Evolutionary conservation across 1,140 invertebrate genomes (phyloP), one percentile per base, ranked within the genome.

Genomic region (Dendroctonus ponderosae): DNA sequence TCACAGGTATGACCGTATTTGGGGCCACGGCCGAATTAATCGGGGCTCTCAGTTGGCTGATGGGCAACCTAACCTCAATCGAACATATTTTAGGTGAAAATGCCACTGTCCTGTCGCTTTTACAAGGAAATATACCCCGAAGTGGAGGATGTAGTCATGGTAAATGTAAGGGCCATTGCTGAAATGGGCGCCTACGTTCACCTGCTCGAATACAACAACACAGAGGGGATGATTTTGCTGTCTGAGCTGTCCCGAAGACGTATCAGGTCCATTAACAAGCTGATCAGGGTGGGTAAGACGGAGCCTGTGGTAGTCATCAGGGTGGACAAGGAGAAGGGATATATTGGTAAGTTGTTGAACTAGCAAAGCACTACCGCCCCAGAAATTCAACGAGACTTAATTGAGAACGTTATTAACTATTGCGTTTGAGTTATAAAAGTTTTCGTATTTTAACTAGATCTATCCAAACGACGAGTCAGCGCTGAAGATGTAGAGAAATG

Each of bases 181-280:
- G 97, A 99, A 83, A 99, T 99, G 97, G 98, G 98, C 66, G 97
- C 97, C 5, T 99, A 99, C 80, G 98, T 99, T 5, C 92, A 97
- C 79, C 82, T 99, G 53, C 81, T 99, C 57, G 97, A 99, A 82
- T 99, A 99, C 78, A 98, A 99, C 79, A 97, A 98, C 75, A 99
- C 98, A 69, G 97, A 99, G 81, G 97, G 97, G 72, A 96, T 95
- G 93, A 96, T 96, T 66, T 81, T 96, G 70, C 80, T 96, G 0
- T 98, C 96, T 26, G 98, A 99, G 82, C 85, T 99, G 80, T 99
- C 97, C 5, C 86, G 98, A 76, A 86, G 97, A 82, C 93, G 98
- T 86, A 99, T 99, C 73, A 86, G 98, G 69, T 99, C 97, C 46
- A 99, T 99, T 71, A 99, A 99, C 82, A 99, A 99, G 87, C 84